A percentile compares a stretch with the other conserved stretches of the same genome.
Conservation (phyloP, 2,888 invertebrate species). For the Rhagonycha fulva region DNA sequence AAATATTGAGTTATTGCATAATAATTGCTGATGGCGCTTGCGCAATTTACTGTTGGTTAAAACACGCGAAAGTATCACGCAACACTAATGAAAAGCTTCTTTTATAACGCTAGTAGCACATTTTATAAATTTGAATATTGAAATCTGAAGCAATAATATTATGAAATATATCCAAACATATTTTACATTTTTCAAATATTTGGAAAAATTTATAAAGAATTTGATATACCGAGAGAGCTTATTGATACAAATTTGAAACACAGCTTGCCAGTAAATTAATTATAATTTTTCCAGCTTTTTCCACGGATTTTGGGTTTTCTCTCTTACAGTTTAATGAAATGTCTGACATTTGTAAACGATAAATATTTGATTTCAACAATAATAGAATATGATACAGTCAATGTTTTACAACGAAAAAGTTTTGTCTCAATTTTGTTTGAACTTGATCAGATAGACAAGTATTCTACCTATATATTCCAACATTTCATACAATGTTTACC, state of each 20-base stretch:
- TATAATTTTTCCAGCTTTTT: neutral
- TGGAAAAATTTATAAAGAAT: constrained; percentile 2
- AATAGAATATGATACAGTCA: neutral
- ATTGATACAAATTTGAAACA: neutral
- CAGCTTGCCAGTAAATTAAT: neutral
- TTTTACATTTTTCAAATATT: constrained; percentile 4
- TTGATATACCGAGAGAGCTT: neutral
- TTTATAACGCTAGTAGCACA: constrained; percentile 21
- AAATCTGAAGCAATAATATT: constrained; percentile 16
- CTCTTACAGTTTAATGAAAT: too few species aligned
- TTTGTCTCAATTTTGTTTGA: neutral
- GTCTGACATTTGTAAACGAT: too few species aligned
- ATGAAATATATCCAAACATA: constrained; percentile 13
- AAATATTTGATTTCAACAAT: too few species aligned
- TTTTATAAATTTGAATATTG: constrained; percentile 24
- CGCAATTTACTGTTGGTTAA: constrained; percentile 11
- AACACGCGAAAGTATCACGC: constrained; percentile 30
- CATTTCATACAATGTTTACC: constrained; percentile 22
- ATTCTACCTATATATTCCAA: constrained; percentile 10
- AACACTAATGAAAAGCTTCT: constrained; percentile 29
- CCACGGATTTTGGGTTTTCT: too few species aligned
- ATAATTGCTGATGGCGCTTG: constrained; percentile 27
- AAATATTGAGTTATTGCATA: constrained; percentile 28
- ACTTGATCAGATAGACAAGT: neutral
- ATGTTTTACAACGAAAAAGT: neutral